Conservation (phyloP, 2,113 vertebrate genomes). For the Perognathus longimembris region DNA sequence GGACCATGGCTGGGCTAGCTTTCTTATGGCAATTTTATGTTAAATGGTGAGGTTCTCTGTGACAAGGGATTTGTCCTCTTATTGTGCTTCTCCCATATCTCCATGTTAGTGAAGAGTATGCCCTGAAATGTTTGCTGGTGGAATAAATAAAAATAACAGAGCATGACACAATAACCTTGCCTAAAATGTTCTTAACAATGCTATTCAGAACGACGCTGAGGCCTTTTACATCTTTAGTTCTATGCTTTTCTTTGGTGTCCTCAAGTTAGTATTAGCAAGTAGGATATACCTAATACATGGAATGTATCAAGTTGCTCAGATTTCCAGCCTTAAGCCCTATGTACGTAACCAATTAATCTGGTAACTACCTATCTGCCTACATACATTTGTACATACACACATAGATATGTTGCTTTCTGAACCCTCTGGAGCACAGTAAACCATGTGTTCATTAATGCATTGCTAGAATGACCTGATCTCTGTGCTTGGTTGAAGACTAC, state of each 20-base stretch:
- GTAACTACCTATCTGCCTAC: too few species aligned
- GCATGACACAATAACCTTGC: not conserved
- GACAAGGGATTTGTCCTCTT: not conserved
- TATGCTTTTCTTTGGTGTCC: not conserved
- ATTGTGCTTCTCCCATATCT: not conserved
- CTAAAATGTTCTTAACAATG: not conserved
- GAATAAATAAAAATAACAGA: not conserved
- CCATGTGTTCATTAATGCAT: not conserved
- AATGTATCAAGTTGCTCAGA: not conserved
- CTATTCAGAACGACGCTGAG: not conserved
- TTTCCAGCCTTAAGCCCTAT: not conserved
- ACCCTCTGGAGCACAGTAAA: not conserved
- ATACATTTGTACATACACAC: too few species aligned
- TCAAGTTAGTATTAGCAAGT: not conserved
- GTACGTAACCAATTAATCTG: not conserved
- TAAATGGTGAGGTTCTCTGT: not conserved
- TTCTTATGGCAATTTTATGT: not conserved
- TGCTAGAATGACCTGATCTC: not conserved
- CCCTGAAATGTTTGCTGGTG: not conserved
- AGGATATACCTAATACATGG: too few species aligned
- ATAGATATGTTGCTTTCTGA: not conserved
- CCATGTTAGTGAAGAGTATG: not conserved
- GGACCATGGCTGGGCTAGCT: not conserved
- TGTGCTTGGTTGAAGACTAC: not conserved
- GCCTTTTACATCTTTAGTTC: not conserved